These are phyloP conservation scores for Platerodrilus igneus DNA, from an alignment of 2,888 invertebrate species.

Conservation along the genomic window DNA sequence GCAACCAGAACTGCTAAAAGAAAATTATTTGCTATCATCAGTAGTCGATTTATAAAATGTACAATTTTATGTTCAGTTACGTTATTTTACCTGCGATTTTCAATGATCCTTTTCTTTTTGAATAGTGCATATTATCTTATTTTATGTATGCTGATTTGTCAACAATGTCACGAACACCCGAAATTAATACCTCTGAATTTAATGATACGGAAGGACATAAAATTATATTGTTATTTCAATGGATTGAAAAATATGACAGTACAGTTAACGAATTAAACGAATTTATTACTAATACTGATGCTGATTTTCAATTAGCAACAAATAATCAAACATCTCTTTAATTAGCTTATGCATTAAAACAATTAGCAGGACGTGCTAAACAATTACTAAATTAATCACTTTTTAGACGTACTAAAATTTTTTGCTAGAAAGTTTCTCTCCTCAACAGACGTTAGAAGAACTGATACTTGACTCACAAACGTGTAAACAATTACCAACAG, in stretches of 20 bases:
- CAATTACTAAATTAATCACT: conserved; percentile 6
- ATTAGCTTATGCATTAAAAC: conserved; percentile 10
- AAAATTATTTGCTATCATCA: too few relatives aligned
- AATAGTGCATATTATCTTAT: too few relatives aligned
- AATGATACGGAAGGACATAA: not conserved
- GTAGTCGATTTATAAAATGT: too few relatives aligned
- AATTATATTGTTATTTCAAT: conserved; percentile 4
- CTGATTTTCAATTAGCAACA: conserved; percentile 6
- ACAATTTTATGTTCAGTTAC: too few relatives aligned
- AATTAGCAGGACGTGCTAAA: conserved; percentile 8
- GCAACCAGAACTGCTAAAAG: too few relatives aligned
- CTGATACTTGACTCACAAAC: conserved; percentile 8
- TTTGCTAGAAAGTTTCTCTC: conserved; percentile 9
- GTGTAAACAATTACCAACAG: conserved; percentile 1
- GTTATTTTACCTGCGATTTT: too few relatives aligned
- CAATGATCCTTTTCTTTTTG: too few relatives aligned
- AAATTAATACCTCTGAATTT: too few relatives aligned
- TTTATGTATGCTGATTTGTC: too few relatives aligned
- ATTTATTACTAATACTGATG: conserved; percentile 9
- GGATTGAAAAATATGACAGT: conserved; percentile 10
- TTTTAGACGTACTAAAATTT: conserved; percentile 8
- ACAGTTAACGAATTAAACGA: conserved; percentile 1
- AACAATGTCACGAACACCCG: too few relatives aligned
- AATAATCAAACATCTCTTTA: conserved; percentile 2
- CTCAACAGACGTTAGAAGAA: conserved; percentile 9